A percentile compares a stretch with the other conserved stretches of the same genome.
Conservation (phyloP, 2,888 invertebrate genomes). For the Ophion ventricosus region DNA sequence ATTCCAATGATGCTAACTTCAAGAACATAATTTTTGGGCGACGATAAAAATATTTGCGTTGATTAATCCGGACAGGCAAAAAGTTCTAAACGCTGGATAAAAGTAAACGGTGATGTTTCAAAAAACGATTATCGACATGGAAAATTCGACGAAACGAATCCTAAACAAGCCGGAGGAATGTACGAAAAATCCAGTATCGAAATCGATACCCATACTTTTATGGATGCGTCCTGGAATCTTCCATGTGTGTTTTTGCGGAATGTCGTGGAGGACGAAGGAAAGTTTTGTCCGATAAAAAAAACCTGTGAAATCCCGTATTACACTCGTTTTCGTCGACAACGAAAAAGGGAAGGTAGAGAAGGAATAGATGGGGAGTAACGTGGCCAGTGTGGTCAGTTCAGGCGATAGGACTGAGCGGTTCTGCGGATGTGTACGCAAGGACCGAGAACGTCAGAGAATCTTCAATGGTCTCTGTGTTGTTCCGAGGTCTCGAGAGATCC, state of each 20-base stretch:
- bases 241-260: not conserved
- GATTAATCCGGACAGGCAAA: no score
- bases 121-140: not conserved
- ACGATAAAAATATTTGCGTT: no score
- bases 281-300: not conserved
- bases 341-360: not conserved
- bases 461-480: conserved; percentile 31
- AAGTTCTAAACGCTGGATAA: not conserved
- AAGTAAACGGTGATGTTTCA: not conserved
- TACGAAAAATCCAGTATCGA: not conserved
- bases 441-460: conserved; percentile 40
- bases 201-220: not conserved
- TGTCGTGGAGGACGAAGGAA: not conserved
- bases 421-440: conserved; percentile 21
- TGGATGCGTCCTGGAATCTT: not conserved
- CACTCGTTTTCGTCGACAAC: not conserved
- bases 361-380: not conserved
- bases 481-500: conserved; percentile 44
- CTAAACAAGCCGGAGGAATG: not conserved
- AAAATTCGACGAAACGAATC: not conserved
- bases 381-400: not conserved
- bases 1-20: no score
- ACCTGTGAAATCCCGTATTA: not conserved
- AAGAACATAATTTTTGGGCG: no score
- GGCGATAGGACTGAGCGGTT: not conserved